These are phyloP conservation scores for Campylomormyrus numenius DNA, from an alignment of 2,113 vertebrate genomes.

Conservation along the genomic window DNA sequence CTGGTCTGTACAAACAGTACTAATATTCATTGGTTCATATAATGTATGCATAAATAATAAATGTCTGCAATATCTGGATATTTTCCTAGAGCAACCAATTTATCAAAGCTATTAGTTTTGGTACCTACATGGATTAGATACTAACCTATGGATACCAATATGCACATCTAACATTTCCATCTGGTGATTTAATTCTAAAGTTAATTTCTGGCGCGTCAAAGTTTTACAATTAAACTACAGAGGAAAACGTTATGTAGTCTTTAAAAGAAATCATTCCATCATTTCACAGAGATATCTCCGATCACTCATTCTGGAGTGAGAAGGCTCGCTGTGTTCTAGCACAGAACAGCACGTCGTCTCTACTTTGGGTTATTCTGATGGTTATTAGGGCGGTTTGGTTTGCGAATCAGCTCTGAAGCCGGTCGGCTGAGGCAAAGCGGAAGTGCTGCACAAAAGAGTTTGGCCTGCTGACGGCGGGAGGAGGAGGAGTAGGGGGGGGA, in stretches of 20 bases:
- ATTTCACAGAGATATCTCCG: neutral
- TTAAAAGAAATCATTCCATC: neutral
- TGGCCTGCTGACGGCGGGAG: conserved; percentile 27
- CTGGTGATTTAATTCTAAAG: neutral
- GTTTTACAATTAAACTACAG: neutral
- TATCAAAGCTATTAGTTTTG: neutral
- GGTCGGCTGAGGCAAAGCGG: conserved; percentile 29
- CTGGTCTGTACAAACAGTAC: neutral
- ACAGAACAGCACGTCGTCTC: neutral
- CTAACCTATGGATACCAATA: neutral
- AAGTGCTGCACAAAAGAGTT: conserved; percentile 35
- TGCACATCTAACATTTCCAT: neutral
- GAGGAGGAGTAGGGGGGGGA: conserved; percentile 30
- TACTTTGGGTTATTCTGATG: neutral
- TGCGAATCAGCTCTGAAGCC: neutral
- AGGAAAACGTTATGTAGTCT: neutral
- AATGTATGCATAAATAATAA: neutral
- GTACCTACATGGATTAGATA: neutral
- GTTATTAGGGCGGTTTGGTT: neutral
- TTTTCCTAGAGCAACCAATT: neutral
- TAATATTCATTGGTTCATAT: neutral
- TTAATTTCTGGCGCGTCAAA: neutral
- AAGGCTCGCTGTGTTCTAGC: neutral
- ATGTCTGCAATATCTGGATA: neutral
- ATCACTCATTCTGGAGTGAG: neutral